These are phyloP conservation scores for Neolamprologus devosi DNA, from an alignment of 2,113 vertebrate species.

Conservation along the genomic window DNA sequence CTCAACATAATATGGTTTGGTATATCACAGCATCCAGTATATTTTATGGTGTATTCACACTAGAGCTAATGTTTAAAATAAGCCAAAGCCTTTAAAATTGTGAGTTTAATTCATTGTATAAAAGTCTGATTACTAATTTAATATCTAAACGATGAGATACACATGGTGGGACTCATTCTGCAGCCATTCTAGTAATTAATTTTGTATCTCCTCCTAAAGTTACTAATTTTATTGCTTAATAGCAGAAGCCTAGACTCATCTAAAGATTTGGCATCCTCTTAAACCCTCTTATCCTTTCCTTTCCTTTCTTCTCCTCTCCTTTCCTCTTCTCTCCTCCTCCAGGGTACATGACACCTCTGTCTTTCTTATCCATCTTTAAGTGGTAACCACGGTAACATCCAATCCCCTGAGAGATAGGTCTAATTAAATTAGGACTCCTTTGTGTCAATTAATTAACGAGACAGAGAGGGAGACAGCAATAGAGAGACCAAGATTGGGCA, in stretches of 20 bases:
- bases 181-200: neutral
- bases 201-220: neutral
- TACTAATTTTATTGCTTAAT: neutral
- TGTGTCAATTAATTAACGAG: constrained; percentile 81
- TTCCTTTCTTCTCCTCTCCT: neutral
- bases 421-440: constrained; percentile 80
- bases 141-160: neutral
- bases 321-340: constrained; percentile 13
- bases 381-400: constrained; percentile 74
- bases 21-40: neutral
- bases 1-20: neutral
- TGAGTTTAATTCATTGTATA: neutral
- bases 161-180: neutral
- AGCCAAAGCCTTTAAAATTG: neutral
- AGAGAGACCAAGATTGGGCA: constrained; percentile 33
- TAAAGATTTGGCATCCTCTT: neutral
- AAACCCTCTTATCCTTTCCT: neutral
- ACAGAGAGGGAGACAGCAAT: constrained; percentile 38
- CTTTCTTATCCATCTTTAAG: constrained; percentile 69
- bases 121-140: neutral
- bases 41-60: neutral
- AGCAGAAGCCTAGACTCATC: neutral
- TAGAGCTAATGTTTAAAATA: neutral
- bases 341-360: constrained; percentile 60
- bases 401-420: constrained; percentile 73